Base-by-base conservation (phyloP, 2,888 invertebrate species). In the Drosophila hamatofila region DNA sequence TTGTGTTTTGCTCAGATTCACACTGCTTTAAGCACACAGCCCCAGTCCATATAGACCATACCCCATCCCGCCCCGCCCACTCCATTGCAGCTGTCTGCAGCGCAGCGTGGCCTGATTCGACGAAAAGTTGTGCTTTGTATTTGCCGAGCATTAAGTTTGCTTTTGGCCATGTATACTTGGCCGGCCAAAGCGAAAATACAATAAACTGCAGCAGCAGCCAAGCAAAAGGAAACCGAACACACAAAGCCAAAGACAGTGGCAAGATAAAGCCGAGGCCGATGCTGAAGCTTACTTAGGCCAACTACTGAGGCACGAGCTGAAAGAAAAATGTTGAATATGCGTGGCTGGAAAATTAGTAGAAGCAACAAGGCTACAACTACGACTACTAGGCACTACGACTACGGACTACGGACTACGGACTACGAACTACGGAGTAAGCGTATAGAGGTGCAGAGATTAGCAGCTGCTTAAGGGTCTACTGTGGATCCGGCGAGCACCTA, bases 401-500 rank as follows among this genome's bases (percentile, higher is more conserved):
- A 42, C 6, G 0, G 30, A 30, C n/a, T n/a, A n/a, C n/a, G n/a
- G n/a, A n/a, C n/a, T n/a, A n/a, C n/a, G n/a, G n/a, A n/a, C n/a
- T n/a, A n/a, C n/a, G n/a, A n/a, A 35, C 42, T 42, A 42, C 6
- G 0, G 30, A 30, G 7, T 44, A 60, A 54, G 77, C 58, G 80
- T 55, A 68, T 25, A 35, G 56, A 30, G 44, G 73, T 68, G 77
- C 71, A 76, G 59, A 48, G 41, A 21, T 57, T 27, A 33, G 51
- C 41, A 33, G 44, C 25, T 37, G 25, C 37, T 39, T 39, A 18
- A n/a, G 3, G 23, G 23, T 8, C 23, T 12, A 37, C 12, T 16
- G 16, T 16, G 27, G 21, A 42, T n/a, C 23, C 27, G 11, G 49
- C 14, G 60, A 33, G 2, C 61, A 90, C 92, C 89, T 91, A 91